Evolutionary conservation across 2,888 invertebrate genomes (phyloP).

Genomic region (Merodon equestris): DNA sequence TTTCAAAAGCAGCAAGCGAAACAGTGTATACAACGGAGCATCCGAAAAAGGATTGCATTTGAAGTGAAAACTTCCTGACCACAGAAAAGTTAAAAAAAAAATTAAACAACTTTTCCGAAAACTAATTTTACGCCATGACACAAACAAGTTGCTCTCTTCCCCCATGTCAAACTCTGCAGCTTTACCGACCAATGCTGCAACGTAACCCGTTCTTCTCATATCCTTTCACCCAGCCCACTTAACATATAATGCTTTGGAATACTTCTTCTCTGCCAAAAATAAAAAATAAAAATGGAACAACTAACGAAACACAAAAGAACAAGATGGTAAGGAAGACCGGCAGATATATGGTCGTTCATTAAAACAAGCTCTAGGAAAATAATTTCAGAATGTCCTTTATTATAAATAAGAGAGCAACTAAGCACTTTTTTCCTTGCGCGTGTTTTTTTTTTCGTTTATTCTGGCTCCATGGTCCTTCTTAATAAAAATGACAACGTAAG

Average conservation of each 20-base stretch:
- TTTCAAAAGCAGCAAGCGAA: constrained; percentile 3
- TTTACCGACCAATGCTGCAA: constrained; percentile 38
- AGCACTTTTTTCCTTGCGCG: constrained; percentile 39
- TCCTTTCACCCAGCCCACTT: too few relatives aligned
- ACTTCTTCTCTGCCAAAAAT: constrained; percentile 26
- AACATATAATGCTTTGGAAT: too few relatives aligned
- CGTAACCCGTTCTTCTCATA: neutral
- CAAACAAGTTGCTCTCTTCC: constrained; percentile 64
- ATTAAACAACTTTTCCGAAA: constrained; percentile 60
- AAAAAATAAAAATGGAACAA: too few relatives aligned
- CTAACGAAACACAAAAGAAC: neutral
- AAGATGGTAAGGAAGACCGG: constrained; percentile 21
- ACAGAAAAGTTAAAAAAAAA: constrained; percentile 41
- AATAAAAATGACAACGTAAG: constrained; percentile 58
- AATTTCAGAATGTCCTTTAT: constrained; percentile 64
- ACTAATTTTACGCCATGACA: constrained; percentile 68
- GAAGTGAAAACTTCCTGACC: constrained; percentile 48
- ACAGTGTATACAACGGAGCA: too few relatives aligned
- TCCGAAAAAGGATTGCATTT: neutral
- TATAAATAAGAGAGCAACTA: constrained; percentile 64
- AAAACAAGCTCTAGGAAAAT: constrained; percentile 60
- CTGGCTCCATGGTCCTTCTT: constrained; percentile 13
- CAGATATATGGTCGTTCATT: constrained; percentile 62
- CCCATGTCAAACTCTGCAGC: constrained; percentile 36
- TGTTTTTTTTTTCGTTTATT: constrained; percentile 4